Evolutionary conservation across 2,888 invertebrate species (phyloP).

Genomic region (Drosophila villosipedis): DNA sequence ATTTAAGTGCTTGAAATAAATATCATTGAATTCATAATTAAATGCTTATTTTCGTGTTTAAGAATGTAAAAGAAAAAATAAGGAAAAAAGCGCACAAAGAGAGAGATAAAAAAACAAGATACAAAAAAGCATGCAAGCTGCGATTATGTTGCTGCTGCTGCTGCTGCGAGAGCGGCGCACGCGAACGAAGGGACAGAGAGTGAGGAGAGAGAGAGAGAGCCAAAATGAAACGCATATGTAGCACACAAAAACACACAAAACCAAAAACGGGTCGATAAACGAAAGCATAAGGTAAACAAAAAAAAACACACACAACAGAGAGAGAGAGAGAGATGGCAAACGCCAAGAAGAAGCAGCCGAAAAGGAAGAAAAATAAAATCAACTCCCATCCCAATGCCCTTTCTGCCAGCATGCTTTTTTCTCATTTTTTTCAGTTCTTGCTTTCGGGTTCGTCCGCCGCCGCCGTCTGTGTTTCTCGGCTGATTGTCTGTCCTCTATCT

Average conservation of each 20-base stretch:
- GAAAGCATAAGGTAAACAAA: conserved; percentile 80
- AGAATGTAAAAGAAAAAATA: background rate
- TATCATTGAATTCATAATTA: background rate
- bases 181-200: conserved; percentile 35
- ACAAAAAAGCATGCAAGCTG: conserved; percentile 49
- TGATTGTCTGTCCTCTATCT: conserved; percentile 44
- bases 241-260: conserved; percentile 71
- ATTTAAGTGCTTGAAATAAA: background rate
- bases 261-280: conserved; percentile 77
- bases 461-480: conserved; percentile 34
- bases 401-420: conserved; percentile 41
- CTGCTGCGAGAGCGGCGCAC: conserved; percentile 46
- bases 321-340: conserved; percentile 31
- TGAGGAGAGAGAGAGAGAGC: conserved; percentile 35
- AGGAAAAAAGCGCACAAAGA: background rate
- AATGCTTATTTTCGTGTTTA: background rate
- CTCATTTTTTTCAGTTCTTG: conserved; percentile 16
- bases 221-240: conserved; percentile 66
- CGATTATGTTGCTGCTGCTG: conserved; percentile 46
- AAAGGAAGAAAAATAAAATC: conserved; percentile 71
- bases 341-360: conserved; percentile 35
- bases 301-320: conserved; percentile 35
- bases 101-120: conserved; percentile 29
- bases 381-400: conserved; percentile 66
- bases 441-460: conserved; percentile 33